Evolutionary conservation across 1,140 invertebrate species (phyloP).

Genomic region (Brachionus angularis): DNA sequence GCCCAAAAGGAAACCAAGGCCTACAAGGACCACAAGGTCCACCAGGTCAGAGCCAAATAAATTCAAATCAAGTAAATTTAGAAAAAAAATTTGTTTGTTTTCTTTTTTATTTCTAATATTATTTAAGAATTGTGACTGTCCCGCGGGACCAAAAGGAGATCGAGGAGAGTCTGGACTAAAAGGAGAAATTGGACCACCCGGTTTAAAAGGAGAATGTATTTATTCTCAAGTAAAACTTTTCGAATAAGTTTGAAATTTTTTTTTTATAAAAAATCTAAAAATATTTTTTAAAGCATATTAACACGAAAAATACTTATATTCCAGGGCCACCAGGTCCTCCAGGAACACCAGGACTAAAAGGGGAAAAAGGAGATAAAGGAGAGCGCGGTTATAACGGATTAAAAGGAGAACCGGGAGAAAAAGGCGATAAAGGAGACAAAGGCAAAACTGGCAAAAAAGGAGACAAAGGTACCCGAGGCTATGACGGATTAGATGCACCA

Average conservation of each 20-base stretch:
- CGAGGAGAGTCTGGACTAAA: not conserved
- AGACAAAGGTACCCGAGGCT: conserved; percentile 18
- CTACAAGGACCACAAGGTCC: not conserved
- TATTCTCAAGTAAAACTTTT: too few species aligned
- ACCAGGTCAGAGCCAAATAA: too few species aligned
- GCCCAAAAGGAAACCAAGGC: not conserved
- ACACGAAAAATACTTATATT: too few species aligned
- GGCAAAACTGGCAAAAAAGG: not conserved
- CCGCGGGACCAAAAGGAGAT: not conserved
- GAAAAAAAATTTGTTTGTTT: too few species aligned
- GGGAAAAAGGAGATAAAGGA: not conserved
- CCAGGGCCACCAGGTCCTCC: not conserved
- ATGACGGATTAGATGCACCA: conserved; percentile 24
- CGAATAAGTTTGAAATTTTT: too few species aligned
- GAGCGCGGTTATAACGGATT: not conserved
- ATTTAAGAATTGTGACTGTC: too few species aligned
- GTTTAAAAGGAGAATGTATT: not conserved
- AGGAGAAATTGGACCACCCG: not conserved
- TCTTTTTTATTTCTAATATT: too few species aligned
- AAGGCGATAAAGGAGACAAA: not conserved
- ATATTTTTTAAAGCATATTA: too few species aligned
- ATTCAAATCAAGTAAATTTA: too few species aligned
- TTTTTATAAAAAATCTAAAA: too few species aligned
- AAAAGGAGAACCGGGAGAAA: conserved; percentile 4
- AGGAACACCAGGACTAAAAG: conserved; percentile 4